Base-by-base conservation (phyloP, 1,140 invertebrate genomes). In the Eubasilissa regina region DNA sequence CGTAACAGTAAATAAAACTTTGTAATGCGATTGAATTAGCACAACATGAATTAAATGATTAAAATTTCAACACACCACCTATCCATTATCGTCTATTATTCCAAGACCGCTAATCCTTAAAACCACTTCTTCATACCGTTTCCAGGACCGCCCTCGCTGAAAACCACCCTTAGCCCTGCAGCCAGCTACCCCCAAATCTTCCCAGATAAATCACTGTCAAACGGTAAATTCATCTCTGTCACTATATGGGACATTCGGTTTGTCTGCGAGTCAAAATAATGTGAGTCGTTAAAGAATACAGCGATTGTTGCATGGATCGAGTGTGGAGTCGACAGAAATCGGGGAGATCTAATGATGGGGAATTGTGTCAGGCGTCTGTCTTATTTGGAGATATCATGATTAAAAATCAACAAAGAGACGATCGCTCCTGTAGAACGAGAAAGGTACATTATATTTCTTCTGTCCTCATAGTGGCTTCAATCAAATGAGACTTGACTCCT, bases 171-270 rank as follows among this genome's bases (percentile, higher is more conserved):
- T 43, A 35, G 77, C 8, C 13, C 15, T 72, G 17, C 17, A 44
- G 47, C 44, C 55, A 48, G 74, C 72, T 72, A 72, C 74, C 76
- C 79, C 79, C 76, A 80, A 35, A 77, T 76, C 76, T 77, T 76
- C 73, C 60, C 77, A 76, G 76, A 81, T 81, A 81, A 81, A 81
- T 81, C 80, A 81, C 80, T 81, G 80, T 81, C 80, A 81, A 15
- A 58, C 19, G 73, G 72, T 44, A 51, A 70, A 81, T 81, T 81
- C 80, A 79, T 81, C 80, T 78, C 62, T 81, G 80, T 81, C 80
- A 81, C 80, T 81, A 81, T 81, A 53, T 81, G 80, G 77, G 80
- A 78, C 80, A 79, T 72, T 81, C 76, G 80, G 80, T 81, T 78
- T 81, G 77, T 81, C 80, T 81, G 64, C 66, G 47, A 76, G 76